Conservation (phyloP, 1,140 invertebrate genomes). For the Penaeus japonicus region DNA sequence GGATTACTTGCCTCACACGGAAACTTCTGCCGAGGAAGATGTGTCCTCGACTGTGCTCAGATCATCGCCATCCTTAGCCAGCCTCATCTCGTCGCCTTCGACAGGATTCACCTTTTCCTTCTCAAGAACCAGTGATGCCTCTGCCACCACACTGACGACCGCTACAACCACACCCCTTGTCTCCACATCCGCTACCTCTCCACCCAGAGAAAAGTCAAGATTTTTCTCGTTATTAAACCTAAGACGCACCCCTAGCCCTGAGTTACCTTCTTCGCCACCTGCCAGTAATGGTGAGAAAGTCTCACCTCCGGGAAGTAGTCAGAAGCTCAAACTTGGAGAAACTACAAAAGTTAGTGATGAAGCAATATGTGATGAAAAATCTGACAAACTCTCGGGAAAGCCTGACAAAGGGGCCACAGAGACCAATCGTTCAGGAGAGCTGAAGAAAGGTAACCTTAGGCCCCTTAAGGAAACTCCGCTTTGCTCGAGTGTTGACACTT, state of each 20-base stretch:
- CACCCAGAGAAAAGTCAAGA: slow-evolving; percentile 50
- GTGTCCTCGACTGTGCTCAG: neutral
- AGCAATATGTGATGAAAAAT: slow-evolving; percentile 29
- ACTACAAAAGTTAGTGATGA: slow-evolving; percentile 39
- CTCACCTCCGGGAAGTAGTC: slow-evolving; percentile 30
- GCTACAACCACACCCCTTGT: slow-evolving; percentile 49
- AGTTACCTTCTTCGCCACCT: slow-evolving; percentile 29
- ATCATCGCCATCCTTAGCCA: slow-evolving; percentile 25
- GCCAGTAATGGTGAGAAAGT: slow-evolving; percentile 17
- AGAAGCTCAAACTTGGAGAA: slow-evolving; percentile 25
- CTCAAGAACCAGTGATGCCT: slow-evolving; percentile 51
- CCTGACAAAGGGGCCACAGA: slow-evolving; percentile 34
- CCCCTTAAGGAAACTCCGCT: slow-evolving; percentile 19
- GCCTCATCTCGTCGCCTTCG: slow-evolving; percentile 45
- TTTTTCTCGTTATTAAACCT: slow-evolving; percentile 55
- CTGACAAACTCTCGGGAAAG: slow-evolving; percentile 39
- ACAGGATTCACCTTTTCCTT: slow-evolving; percentile 49
- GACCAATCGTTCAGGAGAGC: slow-evolving; percentile 46
- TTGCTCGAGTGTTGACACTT: slow-evolving; percentile 45
- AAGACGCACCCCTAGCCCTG: slow-evolving; percentile 40
- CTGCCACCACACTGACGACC: slow-evolving; percentile 47
- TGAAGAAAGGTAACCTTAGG: slow-evolving; percentile 51
- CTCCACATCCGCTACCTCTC: slow-evolving; percentile 31
- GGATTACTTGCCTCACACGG: slow-evolving; percentile 52
- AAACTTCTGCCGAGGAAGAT: slow-evolving; percentile 21